Base-by-base conservation (phyloP, 1,140 invertebrate species). In the Streblospio benedicti region DNA sequence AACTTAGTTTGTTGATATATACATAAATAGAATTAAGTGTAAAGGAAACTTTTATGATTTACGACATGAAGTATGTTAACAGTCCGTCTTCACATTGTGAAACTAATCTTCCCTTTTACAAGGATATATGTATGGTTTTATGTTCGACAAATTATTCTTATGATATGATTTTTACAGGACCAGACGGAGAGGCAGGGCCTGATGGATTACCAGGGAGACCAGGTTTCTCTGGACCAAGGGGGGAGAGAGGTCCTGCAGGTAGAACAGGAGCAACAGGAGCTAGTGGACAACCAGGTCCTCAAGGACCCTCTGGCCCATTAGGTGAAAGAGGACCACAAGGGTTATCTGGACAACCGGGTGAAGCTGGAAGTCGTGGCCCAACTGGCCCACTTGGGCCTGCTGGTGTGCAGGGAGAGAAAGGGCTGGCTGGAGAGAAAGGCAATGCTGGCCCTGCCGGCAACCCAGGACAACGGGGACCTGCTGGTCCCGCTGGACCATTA, bases 211-310 rank as follows among this genome's bases (percentile, higher is more conserved):
- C n/a, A n/a, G n/a, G 45, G 9, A 14, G 6, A 20, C 14, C 53
- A 41, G 53, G 53, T 4, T 16, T 20, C 14, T 9, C 16, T 5
- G 53, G 53, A 45, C 83, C 85, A 69, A 68, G 79, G 55, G 88
- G 88, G 31, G 83, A 87, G 6, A 77, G 88, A 73, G 89, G 89
- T 33, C 86, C 89, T 70, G 84, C 87, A 23, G 89, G 89, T 27
- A 81, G 83, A 3, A 76, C 82, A 32, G 89, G 88, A 30, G 70
- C 79, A 20, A 69, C 72, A 45, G 80, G 87, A 44, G 81, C 83
- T 43, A 76, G 82, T 18, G 86, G 86, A 45, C 76, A 84, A 38
- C 83, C 83, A 20, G 87, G 86, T 50, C 83, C 84, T 73, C 9
- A 9, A 38, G 35, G 35, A 38, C 35, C 35, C n/a, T n/a, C 35